A percentile compares a stretch with the other conserved stretches of the same genome.
These are phyloP conservation scores for Apostichopus californicus DNA, from an alignment of 35 echinoderm and acorn worm species.

Conservation along the genomic window DNA sequence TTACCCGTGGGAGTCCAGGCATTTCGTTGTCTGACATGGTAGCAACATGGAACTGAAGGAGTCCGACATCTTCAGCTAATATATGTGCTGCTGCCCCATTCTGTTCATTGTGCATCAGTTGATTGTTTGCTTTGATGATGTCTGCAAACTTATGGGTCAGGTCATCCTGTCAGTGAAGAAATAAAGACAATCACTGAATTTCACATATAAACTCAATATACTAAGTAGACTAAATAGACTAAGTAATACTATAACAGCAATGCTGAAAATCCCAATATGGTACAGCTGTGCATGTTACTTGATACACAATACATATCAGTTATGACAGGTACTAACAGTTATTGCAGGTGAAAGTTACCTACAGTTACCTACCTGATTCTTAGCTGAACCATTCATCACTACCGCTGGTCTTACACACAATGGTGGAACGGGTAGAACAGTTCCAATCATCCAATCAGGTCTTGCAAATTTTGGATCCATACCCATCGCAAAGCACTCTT, in stretches of 20 bases:
- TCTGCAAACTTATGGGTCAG: constrained; percentile 96
- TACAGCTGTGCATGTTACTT: too few relatives aligned
- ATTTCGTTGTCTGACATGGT: constrained; percentile 95
- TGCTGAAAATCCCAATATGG: too few relatives aligned
- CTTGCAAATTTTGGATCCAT: constrained; percentile 88
- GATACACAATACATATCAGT: too few relatives aligned
- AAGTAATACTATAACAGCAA: too few relatives aligned
- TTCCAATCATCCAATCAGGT: constrained; percentile 96
- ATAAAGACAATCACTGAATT: too few relatives aligned
- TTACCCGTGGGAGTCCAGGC: constrained; percentile 91
- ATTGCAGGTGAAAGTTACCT: too few relatives aligned
- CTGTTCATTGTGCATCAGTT: constrained; percentile 86
- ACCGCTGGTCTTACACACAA: constrained; percentile 92
- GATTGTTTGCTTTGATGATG: constrained; percentile 97
- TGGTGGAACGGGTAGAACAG: constrained; percentile 92
- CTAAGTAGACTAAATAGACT: too few relatives aligned
- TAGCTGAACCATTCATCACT: constrained; percentile 88
- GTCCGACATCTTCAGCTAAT: constrained; percentile 81
- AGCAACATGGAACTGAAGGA: constrained; percentile 94
- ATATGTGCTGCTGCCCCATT: constrained; percentile 95
- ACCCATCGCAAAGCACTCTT: constrained; percentile 80
- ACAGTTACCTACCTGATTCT: constrained; percentile 80
- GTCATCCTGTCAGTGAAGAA: constrained; percentile 79
- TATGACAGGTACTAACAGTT: too few relatives aligned
- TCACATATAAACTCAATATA: too few relatives aligned